Percentiles rank a stretch among this genome's conserved stretches.
Evolutionary conservation across 1,140 invertebrate species (phyloP).

Genomic region (Stenopsyche tienmushanensis): DNA sequence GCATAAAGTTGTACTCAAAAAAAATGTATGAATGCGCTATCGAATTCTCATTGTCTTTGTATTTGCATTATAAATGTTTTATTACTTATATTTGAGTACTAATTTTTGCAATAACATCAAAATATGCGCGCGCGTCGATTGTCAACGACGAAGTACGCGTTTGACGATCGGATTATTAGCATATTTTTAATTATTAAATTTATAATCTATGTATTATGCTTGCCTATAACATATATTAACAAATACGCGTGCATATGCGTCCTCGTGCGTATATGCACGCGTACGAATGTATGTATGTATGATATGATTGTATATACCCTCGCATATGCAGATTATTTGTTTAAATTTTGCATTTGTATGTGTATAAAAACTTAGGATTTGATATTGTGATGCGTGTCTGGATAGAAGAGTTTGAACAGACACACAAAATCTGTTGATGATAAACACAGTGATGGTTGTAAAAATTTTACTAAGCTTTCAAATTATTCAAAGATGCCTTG

Average conservation of each 20-base stretch:
- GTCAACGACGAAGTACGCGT: no score
- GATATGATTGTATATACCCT: no score
- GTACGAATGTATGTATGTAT: no score
- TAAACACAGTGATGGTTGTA: neutral
- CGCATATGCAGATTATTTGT: neutral
- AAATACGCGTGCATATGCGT: neutral
- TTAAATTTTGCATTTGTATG: no score
- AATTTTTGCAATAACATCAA: no score
- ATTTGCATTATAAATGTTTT: no score
- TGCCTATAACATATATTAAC: neutral
- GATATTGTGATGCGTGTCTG: neutral
- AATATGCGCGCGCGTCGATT: no score
- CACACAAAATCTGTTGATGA: neutral
- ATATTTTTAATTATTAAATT: no score
- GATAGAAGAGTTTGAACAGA: neutral
- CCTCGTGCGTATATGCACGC: neutral
- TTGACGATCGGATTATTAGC: no score
- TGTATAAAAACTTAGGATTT: no score
- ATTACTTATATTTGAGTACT: no score
- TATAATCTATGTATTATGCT: neutral
- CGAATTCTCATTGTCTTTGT: neutral
- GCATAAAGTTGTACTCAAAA: neutral
- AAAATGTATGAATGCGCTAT: neutral
- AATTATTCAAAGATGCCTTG: slow-evolving; percentile 28
- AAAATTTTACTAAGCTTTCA: slow-evolving; percentile 19